Evolutionary conservation across 1,140 invertebrate species (phyloP), one percentile per base, ranked within the genome.

Genomic region (Proales similis): DNA sequence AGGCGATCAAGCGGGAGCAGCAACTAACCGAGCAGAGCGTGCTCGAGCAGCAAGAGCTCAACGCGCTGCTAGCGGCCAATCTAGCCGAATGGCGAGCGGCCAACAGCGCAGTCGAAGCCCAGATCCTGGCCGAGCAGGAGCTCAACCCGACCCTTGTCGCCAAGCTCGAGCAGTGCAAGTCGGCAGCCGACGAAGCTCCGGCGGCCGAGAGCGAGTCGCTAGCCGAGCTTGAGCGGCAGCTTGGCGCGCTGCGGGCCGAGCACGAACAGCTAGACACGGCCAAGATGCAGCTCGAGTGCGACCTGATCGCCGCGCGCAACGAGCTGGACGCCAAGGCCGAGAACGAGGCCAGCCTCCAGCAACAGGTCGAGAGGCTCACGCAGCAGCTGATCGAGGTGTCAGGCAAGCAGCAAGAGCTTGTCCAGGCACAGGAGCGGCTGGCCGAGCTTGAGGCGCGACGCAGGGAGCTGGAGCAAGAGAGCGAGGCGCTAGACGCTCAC

Each of bases 201-300:
- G 14, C 24, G 5, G 7, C 24, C 3, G 17, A 46, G n/a, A 7
- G 6, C 27, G 43, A 9, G 9, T 36, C 14, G 14, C 9, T 36
- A 36, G 14, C 24, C 24, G 43, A 46, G 4, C 27, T 46, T 24
- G 4, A 46, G 3, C 9, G 4, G 6, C 24, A 46, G 27, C 27
- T 46, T 39, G 14, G 6, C 29, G 30, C 27, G 32, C 17, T 57
- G 9, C 36, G 45, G 32, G 45, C 2, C 22, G 51, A 57, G 20
- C 20, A 30, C 11, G 45, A 57, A 17, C 39, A 26, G 17, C 45
- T 57, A 17, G 51, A 57, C 17, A 57, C 51, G 9, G 29, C 38
- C 0, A 57, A 57, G 32, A n/a, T 57, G 17, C 51, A 57, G 20
- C 45, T 42, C 22, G 51, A 57, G 32, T 57, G 51, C 32, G 51